A percentile compares a stretch with the other conserved stretches of the same genome.
phyloP scores from a whole-genome alignment of 2,113 vertebrate species.

The Cephalopholis sonnerati region DNA sequence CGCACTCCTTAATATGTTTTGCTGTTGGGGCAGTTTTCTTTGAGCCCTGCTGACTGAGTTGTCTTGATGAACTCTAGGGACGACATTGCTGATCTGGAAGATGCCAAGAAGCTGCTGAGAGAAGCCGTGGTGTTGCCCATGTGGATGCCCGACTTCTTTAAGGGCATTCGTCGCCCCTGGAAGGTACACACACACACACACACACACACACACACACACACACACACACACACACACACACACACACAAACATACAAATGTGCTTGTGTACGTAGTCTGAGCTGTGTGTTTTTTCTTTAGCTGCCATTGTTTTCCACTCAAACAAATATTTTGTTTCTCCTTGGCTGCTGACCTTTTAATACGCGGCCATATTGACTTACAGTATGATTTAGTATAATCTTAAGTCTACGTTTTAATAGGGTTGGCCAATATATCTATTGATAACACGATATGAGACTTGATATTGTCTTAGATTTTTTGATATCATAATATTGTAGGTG shows the following conservation, averaged over 20 bases:
- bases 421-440: too few species aligned
- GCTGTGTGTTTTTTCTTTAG: too few species aligned
- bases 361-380: not conserved
- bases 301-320: not conserved
- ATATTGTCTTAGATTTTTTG: too few species aligned
- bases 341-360: not conserved
- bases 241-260: not conserved
- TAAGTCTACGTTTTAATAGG: not conserved
- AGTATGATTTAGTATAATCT: not conserved
- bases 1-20: not conserved
- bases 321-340: not conserved
- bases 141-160: constrained; percentile 99
- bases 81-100: constrained; percentile 97
- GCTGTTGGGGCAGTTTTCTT: not conserved
- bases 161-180: constrained; percentile 97
- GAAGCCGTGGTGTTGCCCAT: constrained; percentile 98
- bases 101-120: constrained; percentile 92
- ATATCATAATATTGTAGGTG: too few species aligned
- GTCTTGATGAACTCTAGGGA: constrained; percentile 84
- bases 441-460: too few species aligned
- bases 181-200: constrained; percentile 85
- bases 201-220: not conserved
- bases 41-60: constrained; percentile 23
- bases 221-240: constrained; percentile 4
- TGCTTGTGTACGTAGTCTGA: not conserved